Percentiles rank a stretch among this genome's conserved stretches.
Conservation (phyloP, 1,140 invertebrate species). For the Venustaconcha ellipsiformis region DNA sequence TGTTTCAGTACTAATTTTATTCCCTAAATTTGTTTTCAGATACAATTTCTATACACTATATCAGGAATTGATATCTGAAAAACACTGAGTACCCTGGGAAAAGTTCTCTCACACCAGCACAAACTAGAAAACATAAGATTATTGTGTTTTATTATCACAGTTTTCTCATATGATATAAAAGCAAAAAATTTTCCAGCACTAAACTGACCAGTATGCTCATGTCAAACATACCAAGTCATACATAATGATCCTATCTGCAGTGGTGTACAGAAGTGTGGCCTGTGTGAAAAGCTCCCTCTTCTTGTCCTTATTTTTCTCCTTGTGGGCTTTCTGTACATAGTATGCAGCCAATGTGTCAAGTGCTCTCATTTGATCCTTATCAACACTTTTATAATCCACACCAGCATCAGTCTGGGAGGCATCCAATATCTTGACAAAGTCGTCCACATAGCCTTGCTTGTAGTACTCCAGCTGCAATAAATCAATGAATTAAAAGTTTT, state of each 20-base stretch:
- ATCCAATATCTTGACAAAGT: conserved; percentile 95
- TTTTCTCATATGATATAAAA: too few relatives aligned
- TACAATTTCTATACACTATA: too few relatives aligned
- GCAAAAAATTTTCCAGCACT: too few relatives aligned
- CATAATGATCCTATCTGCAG: conserved; percentile 99
- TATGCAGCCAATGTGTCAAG: conserved; percentile 97
- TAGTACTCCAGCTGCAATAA: conserved; percentile 90
- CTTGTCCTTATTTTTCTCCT: conserved; percentile 95
- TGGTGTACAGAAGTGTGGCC: conserved; percentile 96
- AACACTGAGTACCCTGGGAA: too few relatives aligned
- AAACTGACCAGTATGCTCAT: too few relatives aligned
- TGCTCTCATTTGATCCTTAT: conserved; percentile 96
- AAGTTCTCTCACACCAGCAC: too few relatives aligned
- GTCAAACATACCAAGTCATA: conserved; percentile 87
- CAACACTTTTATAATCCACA: conserved; percentile 90
- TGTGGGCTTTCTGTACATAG: conserved; percentile 95
- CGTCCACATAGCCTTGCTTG: conserved; percentile 90
- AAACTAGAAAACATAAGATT: too few relatives aligned
- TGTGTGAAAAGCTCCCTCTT: conserved; percentile 96
- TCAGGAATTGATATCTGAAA: too few relatives aligned
- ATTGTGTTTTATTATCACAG: too few relatives aligned
- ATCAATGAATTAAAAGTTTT: background rate
- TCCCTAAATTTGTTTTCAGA: too few relatives aligned
- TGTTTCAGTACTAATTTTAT: too few relatives aligned
- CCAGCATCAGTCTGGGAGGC: conserved; percentile 87